Base-by-base conservation (phyloP, 2,113 vertebrate genomes). In the Corythaeola cristata region DNA sequence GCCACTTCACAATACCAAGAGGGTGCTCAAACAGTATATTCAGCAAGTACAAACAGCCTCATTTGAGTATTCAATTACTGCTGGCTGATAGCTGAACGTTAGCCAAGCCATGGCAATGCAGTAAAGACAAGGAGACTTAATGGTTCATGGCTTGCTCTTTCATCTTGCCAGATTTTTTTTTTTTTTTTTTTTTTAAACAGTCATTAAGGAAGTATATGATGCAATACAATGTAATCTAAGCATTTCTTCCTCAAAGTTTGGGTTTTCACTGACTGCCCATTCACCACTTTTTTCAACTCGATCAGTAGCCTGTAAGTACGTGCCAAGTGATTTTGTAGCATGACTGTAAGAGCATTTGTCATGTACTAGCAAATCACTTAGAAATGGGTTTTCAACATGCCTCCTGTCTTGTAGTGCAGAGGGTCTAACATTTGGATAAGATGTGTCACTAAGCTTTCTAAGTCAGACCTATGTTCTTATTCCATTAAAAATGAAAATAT, bases 21-120 rank as follows among this genome's bases (percentile, higher is more conserved):
- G 37, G 52, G 5, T 77, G 63, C 93, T 93, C 52, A 89, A 89
- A 69, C 30, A 84, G 50, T 55, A 22, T 30, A 75, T 86, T 63
- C 83, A 90, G 67, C 80, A 95, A 90, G 73, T 84, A 84, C n/a
- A 75, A 86, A 33, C 73, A 74, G 47, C 41, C 50, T 77, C 24
- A 50, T 88, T 47, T 74, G 58, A 52, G 39, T 68, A 60, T 92
- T 68, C 79, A 68, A 30, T 93, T 90, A 86, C 79, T 71, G 33
- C 52, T 74, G 62, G 50, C 41, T 3, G 3, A 45, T 58, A 90
- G 63, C 45, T 88, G 81, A 86, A 86, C 3, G 2, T 22, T 67
- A 67, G 77, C 59, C 67, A 83, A 86, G n/a, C 19, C 72, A 67
- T 47, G 76, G 52, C 35, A 84, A 67, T 35, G 47, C 21, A 93